Evolutionary conservation across 2,888 invertebrate genomes (phyloP), one percentile per base, ranked within the genome.

Genomic region (Molorchus minor): DNA sequence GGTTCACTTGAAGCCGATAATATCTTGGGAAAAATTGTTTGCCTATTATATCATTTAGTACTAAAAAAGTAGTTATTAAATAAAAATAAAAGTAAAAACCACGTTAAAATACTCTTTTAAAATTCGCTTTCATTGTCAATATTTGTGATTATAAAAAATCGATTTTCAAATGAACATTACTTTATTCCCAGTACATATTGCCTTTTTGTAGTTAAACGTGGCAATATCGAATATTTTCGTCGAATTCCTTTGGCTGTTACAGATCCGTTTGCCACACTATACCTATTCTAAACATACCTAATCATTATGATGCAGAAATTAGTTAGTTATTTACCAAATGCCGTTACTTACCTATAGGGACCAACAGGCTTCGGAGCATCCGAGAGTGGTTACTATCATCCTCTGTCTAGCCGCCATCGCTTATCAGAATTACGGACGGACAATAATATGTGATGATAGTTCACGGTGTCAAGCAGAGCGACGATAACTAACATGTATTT

Each of bases 311-410:
- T 25, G 4, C 25, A 5, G 8, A 5, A 25, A 25, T 25, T 5
- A 25, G 4, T 5, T 8, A 25, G 25, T 4, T 5, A 25, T 5
- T 8, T 25, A 25, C 2, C 15, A 17, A 8, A 20, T 36, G 13
- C 13, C 7, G 8, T n/a, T 41, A 52, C 52, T 52, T 30, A 52
- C 52, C 29, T 52, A 38, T 52, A 52, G 17, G 52, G 52, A 3
- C 41, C 52, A 12, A 52, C 29, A 19, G 52, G 52, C 19, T 41
- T 25, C 5, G 52, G 52, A 17, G 52, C 52, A 30, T 36, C 36
- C 17, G 30, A 19, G n/a, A 12, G 15, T 41, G 16, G n/a, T 41
- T 12, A 52, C 12, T 40, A 52, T 16, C 17, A 25, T 52, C 19
- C 52, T 41, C 17, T 29, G 40, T 2, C 30, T 13, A 10, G 7